Base-by-base conservation (phyloP, 2,797 vertebrate genomes). In the Lepus oiostolus region DNA sequence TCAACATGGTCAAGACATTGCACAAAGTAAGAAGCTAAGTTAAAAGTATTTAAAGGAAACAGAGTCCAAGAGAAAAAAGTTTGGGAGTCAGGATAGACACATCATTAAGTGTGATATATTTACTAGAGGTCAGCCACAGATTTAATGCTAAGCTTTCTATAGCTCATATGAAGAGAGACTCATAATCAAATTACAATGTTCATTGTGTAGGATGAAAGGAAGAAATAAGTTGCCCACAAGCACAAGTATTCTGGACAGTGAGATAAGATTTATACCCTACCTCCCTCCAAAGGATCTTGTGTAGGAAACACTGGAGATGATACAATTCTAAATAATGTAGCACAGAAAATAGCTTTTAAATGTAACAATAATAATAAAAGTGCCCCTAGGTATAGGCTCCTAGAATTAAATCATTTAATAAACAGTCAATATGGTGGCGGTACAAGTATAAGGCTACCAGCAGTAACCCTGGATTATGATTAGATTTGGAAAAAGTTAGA, bases 151-250 rank as follows among this genome's bases (percentile, higher is more conserved):
- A 88, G 30, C n/a, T 90, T 94, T 77, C 83, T 79, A 82, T 4
- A 93, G 54, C 60, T 79, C 42, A 28, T 32, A 50, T 71, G 42
- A 77, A 47, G 68, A 74, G 42, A 81, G 5, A 67, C 84, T 91
- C 47, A 76, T 52, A 92, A 93, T 90, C 87, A 85, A 67, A 83
- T 94, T 90, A 87, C 30, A 93, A 93, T 58, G 8, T 90, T 94
- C 79, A 30, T 28, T 75, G n/a, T 82, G 17, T 82, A 87, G 91
- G n/a, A 88, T 93, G 72, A 95, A 90, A 88, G 62, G n/a, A 82
- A 96, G n/a, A 82, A 96, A 17, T 26, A 93, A 84, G 68, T 38
- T 92, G 19, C 11, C 91, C 42, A 94, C 42, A 86, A 52, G 47
- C 50, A 94, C n/a, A 96, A 87, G 47, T 82, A 81, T 85, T 91